Base-by-base conservation (phyloP, 2,797 vertebrate species). In the Malurus leucopterus region DNA sequence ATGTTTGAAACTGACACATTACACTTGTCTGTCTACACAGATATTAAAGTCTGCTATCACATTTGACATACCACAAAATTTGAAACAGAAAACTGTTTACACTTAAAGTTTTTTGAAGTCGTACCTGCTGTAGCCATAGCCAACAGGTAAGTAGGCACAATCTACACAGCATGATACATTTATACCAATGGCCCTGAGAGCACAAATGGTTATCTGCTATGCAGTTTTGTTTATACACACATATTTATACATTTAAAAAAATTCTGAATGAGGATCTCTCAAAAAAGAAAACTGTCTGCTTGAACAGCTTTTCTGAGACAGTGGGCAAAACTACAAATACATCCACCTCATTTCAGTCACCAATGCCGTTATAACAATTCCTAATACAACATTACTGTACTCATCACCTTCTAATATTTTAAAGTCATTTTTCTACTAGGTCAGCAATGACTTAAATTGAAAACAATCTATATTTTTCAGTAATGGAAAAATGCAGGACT, bases 271-370 rank as follows among this genome's bases (percentile, higher is more conserved):
- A 94, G 67, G 44, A 13, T 92, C 36, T 81, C 58, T 50, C 68
- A 86, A 86, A 49, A 21, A 21, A 91, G 50, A n/a, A 86, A 57
- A 86, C 8, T 73, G 29, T 40, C 53, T 88, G 85, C 18, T 36
- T 86, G 79, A 95, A 96, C 69, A 72, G 53, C 54, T 96, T 55
- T 92, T 92, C 81, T 81, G 80, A 80, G 43, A 50, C 13, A 65
- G 62, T 20, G 50, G 15, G 38, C 19, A 88, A 88, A 94, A 49
- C 12, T 38, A 67, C 3, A 5, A 36, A 8, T 27, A 24, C 5
- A 10, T 36, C 7, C 13, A 62, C 32, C 3, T 20, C 86, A 24
- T 73, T 86, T 72, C 46, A 86, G 67, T 71, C 62, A 53, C 59
- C 47, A 71, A 29, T 67, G 64, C 15, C 83, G 23, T 65, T 40